Evolutionary conservation across 2,797 vertebrate genomes (phyloP), one percentile per base, ranked within the genome.

Genomic region (Sebastes cheni): DNA sequence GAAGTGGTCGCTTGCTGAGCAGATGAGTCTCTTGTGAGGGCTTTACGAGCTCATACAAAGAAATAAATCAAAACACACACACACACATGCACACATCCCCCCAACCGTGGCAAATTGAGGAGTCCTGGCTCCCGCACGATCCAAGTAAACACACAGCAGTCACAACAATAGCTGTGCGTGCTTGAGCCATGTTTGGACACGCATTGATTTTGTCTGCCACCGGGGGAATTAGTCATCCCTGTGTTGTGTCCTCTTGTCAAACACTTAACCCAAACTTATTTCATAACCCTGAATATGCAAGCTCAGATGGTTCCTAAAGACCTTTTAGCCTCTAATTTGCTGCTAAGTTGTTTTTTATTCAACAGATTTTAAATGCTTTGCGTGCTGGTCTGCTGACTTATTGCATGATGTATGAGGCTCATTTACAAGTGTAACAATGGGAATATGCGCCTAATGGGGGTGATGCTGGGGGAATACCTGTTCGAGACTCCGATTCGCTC

Each of bases 341-440:
- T 82, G 72, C 81, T 78, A 78, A 83, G 42, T 86, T 87, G 60
- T 86, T 88, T 84, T 86, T 87, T 72, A 88, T 88, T 87, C 80
- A 83, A 85, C 39, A 52, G 32, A 87, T 87, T 87, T 84, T 67
- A 18, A 84, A 72, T 29, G 76, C 70, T 83, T 86, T 74, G 67
- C 23, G 1, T 75, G 82, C 80, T 73, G 78, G 73, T 86, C 79
- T 81, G 68, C 69, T 75, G 73, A 27, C 59, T 71, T 71, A 71
- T 79, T 76, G 67, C 64, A 76, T 91, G 89, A 91, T 93, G 81
- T 80, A 92, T 88, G 87, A 88, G 86, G 72, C 86, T 90, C 82
- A 90, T 90, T 91, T 92, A 39, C 65, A 82, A 80, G 72, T 65
- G 60, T 75, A 84, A 88, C 87, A 90, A 77, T 72, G 75, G 85